A percentile compares a stretch with the other conserved stretches of the same genome.
Evolutionary conservation across 2,888 invertebrate genomes (phyloP).

Genomic region (Drosophila maculinotata): DNA sequence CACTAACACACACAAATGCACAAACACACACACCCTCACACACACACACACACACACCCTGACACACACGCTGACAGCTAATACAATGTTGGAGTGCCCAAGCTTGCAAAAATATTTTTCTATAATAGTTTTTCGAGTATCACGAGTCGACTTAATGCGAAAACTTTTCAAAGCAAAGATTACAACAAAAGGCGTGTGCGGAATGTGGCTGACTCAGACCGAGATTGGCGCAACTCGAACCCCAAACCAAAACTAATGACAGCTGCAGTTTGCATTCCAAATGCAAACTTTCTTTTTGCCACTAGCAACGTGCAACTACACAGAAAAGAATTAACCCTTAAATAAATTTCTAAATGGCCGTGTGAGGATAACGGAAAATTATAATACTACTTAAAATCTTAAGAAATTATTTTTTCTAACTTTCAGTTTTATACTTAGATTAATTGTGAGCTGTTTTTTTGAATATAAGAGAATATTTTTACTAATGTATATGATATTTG

Average conservation of each 20-base stretch:
- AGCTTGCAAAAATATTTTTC: slow-evolving; percentile 71
- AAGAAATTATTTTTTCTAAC: too few species aligned
- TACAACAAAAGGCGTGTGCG: slow-evolving; percentile 38
- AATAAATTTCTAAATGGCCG: too few species aligned
- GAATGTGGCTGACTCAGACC: slow-evolving; percentile 26
- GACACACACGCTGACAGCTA: slow-evolving; percentile 37
- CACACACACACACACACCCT: slow-evolving; percentile 3
- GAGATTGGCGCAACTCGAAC: slow-evolving; percentile 35
- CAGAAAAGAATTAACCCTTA: neutral
- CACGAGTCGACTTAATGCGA: slow-evolving; percentile 71
- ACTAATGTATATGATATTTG: too few species aligned
- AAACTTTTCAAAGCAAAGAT: slow-evolving; percentile 63
- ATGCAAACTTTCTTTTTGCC: slow-evolving; percentile 30
- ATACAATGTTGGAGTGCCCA: slow-evolving; percentile 56
- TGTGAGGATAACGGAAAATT: too few species aligned
- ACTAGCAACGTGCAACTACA: slow-evolving; percentile 18
- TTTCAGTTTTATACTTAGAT: too few species aligned
- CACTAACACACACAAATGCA: slow-evolving; percentile 11
- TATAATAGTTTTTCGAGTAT: slow-evolving; percentile 77
- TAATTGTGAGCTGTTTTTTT: too few species aligned
- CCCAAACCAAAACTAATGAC: slow-evolving; percentile 53
- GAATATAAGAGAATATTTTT: too few species aligned
- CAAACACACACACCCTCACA: slow-evolving; percentile 9
- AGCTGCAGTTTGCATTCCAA: slow-evolving; percentile 48
- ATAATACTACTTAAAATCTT: too few species aligned